These are phyloP conservation scores for Megalops cyprinoides DNA, from an alignment of 2,797 vertebrate species.

Conservation along the genomic window DNA sequence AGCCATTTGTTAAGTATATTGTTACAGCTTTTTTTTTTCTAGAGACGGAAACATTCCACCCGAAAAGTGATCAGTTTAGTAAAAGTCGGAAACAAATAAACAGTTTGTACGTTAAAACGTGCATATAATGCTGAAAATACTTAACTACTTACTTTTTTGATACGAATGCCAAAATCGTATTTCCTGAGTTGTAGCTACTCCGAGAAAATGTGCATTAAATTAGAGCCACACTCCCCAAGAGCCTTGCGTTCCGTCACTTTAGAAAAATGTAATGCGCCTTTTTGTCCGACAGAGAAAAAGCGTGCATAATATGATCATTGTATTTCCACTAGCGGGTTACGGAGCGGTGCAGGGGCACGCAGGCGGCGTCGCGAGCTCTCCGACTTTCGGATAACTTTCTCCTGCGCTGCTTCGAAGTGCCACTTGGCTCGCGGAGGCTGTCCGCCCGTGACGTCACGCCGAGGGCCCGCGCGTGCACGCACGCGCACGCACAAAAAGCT, in stretches of 20 bases:
- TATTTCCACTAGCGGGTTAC: slow-evolving; percentile 16
- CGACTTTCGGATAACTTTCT: background rate
- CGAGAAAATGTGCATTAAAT: background rate
- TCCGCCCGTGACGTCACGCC: slow-evolving; percentile 21
- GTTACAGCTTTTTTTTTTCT: background rate
- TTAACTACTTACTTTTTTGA: slow-evolving; percentile 21
- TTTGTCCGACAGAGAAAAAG: slow-evolving; percentile 12
- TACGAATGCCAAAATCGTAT: slow-evolving; percentile 15
- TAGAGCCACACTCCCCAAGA: background rate
- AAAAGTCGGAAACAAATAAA: background rate
- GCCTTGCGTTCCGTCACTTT: background rate
- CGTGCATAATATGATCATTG: slow-evolving; percentile 1
- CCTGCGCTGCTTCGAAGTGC: background rate
- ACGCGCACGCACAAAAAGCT: slow-evolving; percentile 8
- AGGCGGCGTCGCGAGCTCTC: background rate
- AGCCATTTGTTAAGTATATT: too few relatives aligned
- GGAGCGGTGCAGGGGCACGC: slow-evolving; percentile 3
- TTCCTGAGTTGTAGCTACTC: slow-evolving; percentile 32
- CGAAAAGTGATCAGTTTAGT: background rate
- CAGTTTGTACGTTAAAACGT: background rate
- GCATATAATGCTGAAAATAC: background rate
- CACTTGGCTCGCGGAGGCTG: background rate
- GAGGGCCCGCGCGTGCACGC: slow-evolving; percentile 6
- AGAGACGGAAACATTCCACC: background rate
- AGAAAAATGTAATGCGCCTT: background rate